Base-by-base conservation (phyloP, 2,113 vertebrate species). In the Dasyornis broadbenti region DNA sequence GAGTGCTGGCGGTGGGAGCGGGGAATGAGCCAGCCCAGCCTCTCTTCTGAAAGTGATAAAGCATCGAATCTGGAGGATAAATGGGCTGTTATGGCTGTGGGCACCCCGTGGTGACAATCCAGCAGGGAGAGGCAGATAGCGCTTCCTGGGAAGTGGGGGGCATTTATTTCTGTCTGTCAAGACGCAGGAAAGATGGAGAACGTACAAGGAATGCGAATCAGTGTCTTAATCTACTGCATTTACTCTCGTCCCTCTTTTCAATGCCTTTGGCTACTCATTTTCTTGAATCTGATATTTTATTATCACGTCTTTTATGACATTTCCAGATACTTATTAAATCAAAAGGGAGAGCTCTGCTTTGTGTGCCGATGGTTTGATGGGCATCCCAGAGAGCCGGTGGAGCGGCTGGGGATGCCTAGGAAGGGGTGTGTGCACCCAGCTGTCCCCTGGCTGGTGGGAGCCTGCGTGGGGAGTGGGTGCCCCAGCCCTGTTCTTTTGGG, bases 241-340 rank as follows among this genome's bases (percentile, higher is more conserved):
- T 83, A 78, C 47, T 28, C 85, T 65, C 10, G 12, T 64, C 40
- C 28, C 71, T 71, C 71, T 78, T 47, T 24, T 2, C 75, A 75
- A 50, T 52, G 79, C 90, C 92, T 94, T 86, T 78, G 93, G 93
- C 68, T 42, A 47, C 68, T 89, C 85, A 30, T 93, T 86, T 85
- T 19, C 93, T 88, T 52, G 35, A 71, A 70, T 73, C 91, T 90
- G 93, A 81, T 91, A 64, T 90, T 96, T 94, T 80, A 76, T 85
- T 79, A 88, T 76, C 84, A 31, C 0, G 1, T 54, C 87, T 88
- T 89, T 92, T 81, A 70, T 83, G 95, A 85, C 85, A 52, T 86
- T 90, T 79, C 61, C 95, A 91, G 80, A 35, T 59, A 66, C 35
- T 90, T 64, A 89, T 82, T 93, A 85, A 85, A 93, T 88, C 90